Base-by-base conservation (phyloP, 2,113 vertebrate species). In the Cygnus buccinator region DNA sequence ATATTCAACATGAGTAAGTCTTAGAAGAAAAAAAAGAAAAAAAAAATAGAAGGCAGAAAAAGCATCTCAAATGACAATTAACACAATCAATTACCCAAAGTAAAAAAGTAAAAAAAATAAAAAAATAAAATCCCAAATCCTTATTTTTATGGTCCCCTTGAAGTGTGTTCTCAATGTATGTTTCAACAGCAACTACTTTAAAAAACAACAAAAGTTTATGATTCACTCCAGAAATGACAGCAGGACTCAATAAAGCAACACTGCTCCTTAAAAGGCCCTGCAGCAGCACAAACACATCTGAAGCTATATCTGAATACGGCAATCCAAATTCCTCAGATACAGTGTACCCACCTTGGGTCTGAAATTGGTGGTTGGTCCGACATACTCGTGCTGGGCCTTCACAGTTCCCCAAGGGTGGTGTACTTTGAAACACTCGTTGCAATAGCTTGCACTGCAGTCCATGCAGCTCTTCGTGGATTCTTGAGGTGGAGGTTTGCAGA, bases 401-500 rank as follows among this genome's bases (percentile, higher is more conserved):
- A 98, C 96, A 0, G 99, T 99, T 6, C 99, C 99, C 99, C 99
- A 99, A 1, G 99, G 99, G 86, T 99, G 99, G 93, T 99, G 97
- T 52, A 99, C 90, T 97, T 99, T 99, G 98, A 99, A 99, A 97
- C 99, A 99, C 72, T 99, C 99, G 0, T 99, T 99, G 95, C 99
- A 99, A 94, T 98, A 99, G 97, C 99, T 99, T 11, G 99, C 99
- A 93, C 99, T 99, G 96, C 99, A 99, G 97, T 99, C 99, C 99
- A 99, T 98, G 96, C 99, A 99, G 97, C 99, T 99, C 98, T 99
- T 99, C 2, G 99, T 99, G 46, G 99, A 99, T 94, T 99, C 99
- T 68, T 99, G 99, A 81, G 96, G 97, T 2, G 99, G 99, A n/a
- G 99, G 99, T 89, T 99, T 99, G 90, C 99, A 99, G 58, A 98